These are phyloP conservation scores for Chironomus riparius DNA, from an alignment of 2,888 invertebrate genomes.

Conservation along the genomic window DNA sequence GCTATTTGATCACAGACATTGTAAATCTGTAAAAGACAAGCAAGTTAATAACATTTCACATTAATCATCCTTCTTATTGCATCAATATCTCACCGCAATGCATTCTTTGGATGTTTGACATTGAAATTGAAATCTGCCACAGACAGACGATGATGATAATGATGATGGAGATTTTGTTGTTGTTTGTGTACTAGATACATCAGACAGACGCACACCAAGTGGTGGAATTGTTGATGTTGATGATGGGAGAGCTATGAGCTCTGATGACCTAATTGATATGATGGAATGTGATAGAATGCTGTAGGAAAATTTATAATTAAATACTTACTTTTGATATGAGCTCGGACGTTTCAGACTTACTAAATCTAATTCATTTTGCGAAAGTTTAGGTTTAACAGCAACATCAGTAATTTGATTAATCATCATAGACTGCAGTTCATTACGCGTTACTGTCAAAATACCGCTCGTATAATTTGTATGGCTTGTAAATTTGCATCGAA, in stretches of 20 bases:
- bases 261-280: neutral
- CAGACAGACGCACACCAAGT: constrained; percentile 20
- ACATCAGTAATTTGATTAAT: neutral
- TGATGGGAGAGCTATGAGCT: neutral
- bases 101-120: constrained; percentile 77
- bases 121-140: constrained; percentile 80
- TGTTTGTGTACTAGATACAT: constrained; percentile 8
- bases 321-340: constrained; percentile 19
- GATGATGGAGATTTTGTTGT: constrained; percentile 31
- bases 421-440: constrained; percentile 29
- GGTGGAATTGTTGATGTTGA: constrained; percentile 28
- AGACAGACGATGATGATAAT: constrained; percentile 49
- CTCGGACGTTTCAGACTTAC: constrained; percentile 38
- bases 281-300: neutral
- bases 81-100: constrained; percentile 52
- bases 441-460: constrained; percentile 60
- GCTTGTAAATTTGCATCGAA: constrained; percentile 84
- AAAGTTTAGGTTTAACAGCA: constrained; percentile 31
- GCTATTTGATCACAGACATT: constrained; percentile 92
- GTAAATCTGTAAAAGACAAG: constrained; percentile 48
- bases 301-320: neutral
- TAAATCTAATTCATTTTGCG: constrained; percentile 42
- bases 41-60: constrained; percentile 32
- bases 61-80: constrained; percentile 11
- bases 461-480: constrained; percentile 85